These are phyloP conservation scores for Tor tambroides DNA, from an alignment of 2,113 vertebrate species.

Conservation along the genomic window DNA sequence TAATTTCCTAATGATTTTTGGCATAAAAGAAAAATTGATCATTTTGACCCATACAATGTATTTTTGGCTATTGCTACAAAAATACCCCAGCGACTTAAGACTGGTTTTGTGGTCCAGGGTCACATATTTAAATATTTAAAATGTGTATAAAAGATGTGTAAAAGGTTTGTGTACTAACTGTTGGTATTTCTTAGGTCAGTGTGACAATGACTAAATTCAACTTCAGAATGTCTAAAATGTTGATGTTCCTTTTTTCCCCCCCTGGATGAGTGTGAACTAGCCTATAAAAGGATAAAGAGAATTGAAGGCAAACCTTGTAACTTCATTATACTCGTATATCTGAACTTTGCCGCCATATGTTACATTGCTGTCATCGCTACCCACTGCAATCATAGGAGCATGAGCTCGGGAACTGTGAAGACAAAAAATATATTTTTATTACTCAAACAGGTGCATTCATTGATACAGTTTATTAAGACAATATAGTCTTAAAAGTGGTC, in stretches of 20 bases:
- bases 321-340: conserved; percentile 98
- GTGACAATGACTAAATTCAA: not conserved
- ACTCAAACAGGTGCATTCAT: not conserved
- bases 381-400: conserved; percentile 95
- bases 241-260: not conserved
- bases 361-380: conserved; percentile 92
- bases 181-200: too few relatives aligned
- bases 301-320: conserved; percentile 85
- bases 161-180: too few relatives aligned
- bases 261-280: not conserved
- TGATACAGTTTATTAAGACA: not conserved
- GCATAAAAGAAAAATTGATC: too few relatives aligned
- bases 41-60: too few relatives aligned
- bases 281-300: not conserved
- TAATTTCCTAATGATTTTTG: too few relatives aligned
- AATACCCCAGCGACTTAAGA: too few relatives aligned
- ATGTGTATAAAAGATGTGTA: too few relatives aligned
- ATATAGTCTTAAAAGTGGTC: not conserved
- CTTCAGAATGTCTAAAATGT: not conserved
- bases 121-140: too few relatives aligned
- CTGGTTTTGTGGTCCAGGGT: too few relatives aligned
- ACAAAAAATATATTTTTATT: not conserved
- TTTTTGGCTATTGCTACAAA: too few relatives aligned
- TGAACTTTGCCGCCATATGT: conserved; percentile 93
- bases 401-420: conserved; percentile 88